Evolutionary conservation across 2,888 invertebrate species (phyloP), one percentile per base, ranked within the genome.

Genomic region (Zele albiditarsus): DNA sequence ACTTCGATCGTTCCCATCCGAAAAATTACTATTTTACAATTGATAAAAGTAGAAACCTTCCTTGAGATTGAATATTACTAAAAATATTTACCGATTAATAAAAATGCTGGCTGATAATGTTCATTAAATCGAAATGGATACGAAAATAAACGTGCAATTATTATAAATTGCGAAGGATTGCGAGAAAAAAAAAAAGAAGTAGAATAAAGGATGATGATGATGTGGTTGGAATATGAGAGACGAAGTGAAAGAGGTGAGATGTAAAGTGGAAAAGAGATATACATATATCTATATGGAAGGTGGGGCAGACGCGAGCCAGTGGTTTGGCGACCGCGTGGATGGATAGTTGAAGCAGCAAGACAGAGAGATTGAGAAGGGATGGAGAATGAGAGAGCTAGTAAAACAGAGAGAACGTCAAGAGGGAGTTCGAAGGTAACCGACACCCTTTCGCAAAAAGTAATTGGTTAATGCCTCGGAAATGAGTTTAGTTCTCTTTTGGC

Each of bases 391-490:
- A 73, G 73, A 71, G 75, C 68, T 72, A 77, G 77, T 73, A 76
- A 70, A 65, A 72, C 78, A 58, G 58, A 46, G 46, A n/a, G 46
- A 53, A 53, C n/a, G 53, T 53, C 20, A 5, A 10, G 6, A 20
- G 81, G 78, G 75, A 82, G 81, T 82, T 83, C 81, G 83, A 86
- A 86, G 84, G 86, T 85, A 86, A 87, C 87, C 85, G 86, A 87
- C 87, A 86, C 85, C 85, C 85, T 87, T 87, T 86, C 84, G 84
- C 86, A 88, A 88, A 88, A 88, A 87, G 86, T 88, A 88, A 88
- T 88, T 88, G 89, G 86, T 87, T 89, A 88, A 88, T 89, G 88
- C 87, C 85, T 87, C 85, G 87, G 87, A 89, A 88, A 88, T 88
- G 88, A 88, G 87, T 88, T 88, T 87, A 87, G 86, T 86, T 88